These are phyloP conservation scores for Drosophila jambulina DNA, from an alignment of 1,140 invertebrate genomes.

Conservation along the genomic window DNA sequence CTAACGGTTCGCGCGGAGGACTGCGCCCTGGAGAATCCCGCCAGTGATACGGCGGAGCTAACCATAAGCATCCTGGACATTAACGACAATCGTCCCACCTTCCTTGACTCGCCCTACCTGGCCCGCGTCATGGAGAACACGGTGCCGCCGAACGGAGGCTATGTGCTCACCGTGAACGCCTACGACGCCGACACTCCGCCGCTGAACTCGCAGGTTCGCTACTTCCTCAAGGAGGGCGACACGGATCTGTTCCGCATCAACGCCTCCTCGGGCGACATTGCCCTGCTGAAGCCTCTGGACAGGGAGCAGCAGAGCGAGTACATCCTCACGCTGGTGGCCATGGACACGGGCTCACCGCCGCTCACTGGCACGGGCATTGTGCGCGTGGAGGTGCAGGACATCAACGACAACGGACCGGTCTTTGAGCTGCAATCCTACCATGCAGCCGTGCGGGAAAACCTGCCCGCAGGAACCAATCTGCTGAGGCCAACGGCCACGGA, in stretches of 20 bases:
- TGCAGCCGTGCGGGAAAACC: conserved; percentile 91
- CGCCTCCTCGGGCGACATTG: conserved; percentile 94
- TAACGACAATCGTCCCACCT: conserved; percentile 97
- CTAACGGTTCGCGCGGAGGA: conserved; percentile 95
- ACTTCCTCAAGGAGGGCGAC: conserved; percentile 96
- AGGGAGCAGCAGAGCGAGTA: conserved; percentile 93
- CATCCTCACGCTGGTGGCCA: conserved; percentile 93
- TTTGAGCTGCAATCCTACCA: conserved; percentile 92
- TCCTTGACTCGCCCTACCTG: conserved; percentile 95
- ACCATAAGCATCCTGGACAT: conserved; percentile 92
- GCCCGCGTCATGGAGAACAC: conserved; percentile 97
- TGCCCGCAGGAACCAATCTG: conserved; percentile 90
- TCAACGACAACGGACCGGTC: conserved; percentile 96
- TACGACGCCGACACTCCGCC: conserved; percentile 96
- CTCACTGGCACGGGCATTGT: conserved; percentile 95
- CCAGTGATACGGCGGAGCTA: conserved; percentile 90
- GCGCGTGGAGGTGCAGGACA: conserved; percentile 94
- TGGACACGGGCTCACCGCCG: conserved; percentile 96
- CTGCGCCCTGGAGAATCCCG: conserved; percentile 86
- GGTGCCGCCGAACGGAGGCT: conserved; percentile 90
- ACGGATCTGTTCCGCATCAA: conserved; percentile 95
- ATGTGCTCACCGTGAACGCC: conserved; percentile 92
- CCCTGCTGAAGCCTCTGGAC: conserved; percentile 92
- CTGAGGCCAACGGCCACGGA: conserved; percentile 91
- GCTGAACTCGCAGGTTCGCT: conserved; percentile 94